Evolutionary conservation across 2,797 vertebrate species (phyloP).

Genomic region (Setipinna tenuifilis): DNA sequence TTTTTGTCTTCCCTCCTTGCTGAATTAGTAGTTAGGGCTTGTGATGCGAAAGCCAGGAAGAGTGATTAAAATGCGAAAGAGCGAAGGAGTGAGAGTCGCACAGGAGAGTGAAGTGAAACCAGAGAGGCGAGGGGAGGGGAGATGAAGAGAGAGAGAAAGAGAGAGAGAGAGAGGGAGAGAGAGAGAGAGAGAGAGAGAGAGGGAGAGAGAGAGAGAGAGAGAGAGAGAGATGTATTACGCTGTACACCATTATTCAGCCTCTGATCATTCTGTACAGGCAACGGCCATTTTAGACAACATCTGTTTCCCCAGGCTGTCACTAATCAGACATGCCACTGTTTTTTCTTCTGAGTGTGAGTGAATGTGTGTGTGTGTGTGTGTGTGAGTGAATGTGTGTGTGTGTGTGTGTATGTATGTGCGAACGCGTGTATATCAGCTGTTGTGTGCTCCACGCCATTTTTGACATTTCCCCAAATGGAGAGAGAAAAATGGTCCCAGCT

Average conservation of each 20-base stretch:
- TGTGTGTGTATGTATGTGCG: conserved; percentile 24
- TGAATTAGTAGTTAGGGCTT: conserved; percentile 42
- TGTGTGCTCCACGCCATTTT: conserved; percentile 20
- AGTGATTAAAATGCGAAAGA: not conserved
- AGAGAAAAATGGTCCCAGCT: not conserved
- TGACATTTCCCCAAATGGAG: conserved; percentile 24
- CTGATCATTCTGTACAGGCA: conserved; percentile 41
- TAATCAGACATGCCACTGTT: conserved; percentile 6
- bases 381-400: conserved; percentile 6
- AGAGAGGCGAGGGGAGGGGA: not conserved
- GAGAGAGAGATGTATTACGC: conserved; percentile 32
- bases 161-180: not conserved
- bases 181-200: not conserved
- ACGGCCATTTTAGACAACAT: conserved; percentile 31
- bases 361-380: conserved; percentile 10
- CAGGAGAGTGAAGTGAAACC: too few species aligned
- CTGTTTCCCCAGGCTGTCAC: conserved; percentile 29
- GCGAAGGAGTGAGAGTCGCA: too few species aligned
- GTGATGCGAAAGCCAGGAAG: not conserved
- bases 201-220: conserved; percentile 6
- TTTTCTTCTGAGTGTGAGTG: conserved; percentile 18
- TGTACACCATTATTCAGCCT: conserved; percentile 31
- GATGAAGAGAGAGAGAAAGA: not conserved
- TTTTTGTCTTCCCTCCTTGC: conserved; percentile 22
- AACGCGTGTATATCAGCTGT: conserved; percentile 22